Conservation (phyloP, 2,113 vertebrate species). For the Siphamia tubifer region DNA sequence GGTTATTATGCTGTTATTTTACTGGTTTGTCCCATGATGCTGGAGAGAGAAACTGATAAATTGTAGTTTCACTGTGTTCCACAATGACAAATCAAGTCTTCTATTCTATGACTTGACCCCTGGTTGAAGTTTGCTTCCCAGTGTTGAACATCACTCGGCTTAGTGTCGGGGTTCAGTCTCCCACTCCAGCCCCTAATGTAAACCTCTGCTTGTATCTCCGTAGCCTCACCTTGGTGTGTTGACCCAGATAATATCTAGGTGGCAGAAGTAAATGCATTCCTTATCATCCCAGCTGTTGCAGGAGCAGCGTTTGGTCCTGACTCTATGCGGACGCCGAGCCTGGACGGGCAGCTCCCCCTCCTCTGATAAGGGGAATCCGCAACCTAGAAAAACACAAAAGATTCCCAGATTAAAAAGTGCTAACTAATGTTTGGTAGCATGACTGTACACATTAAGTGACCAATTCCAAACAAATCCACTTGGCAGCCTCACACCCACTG, state of each 20-base stretch:
- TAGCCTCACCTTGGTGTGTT: conserved; percentile 89
- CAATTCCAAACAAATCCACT: conserved; percentile 1
- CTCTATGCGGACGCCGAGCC: conserved; percentile 22
- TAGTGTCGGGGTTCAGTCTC: background rate
- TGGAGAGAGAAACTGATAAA: too few species aligned
- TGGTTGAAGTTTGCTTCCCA: background rate
- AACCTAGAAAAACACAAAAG: conserved; percentile 67
- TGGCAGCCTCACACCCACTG: conserved; percentile 8
- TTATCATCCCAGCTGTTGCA: conserved; percentile 93
- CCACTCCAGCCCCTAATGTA: too few species aligned
- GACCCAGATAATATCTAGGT: conserved; percentile 98
- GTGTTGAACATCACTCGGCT: background rate
- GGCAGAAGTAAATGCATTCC: conserved; percentile 98
- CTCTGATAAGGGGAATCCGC: conserved; percentile 65
- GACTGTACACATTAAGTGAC: background rate
- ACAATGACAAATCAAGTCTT: too few species aligned
- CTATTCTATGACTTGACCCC: too few species aligned
- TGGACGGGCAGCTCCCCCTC: conserved; percentile 10
- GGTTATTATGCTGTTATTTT: too few species aligned
- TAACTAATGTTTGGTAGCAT: background rate
- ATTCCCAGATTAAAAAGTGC: conserved; percentile 1
- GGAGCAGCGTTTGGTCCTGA: conserved; percentile 89
- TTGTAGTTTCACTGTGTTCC: too few species aligned
- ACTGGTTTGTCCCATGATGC: too few species aligned
- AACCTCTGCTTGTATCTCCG: background rate